Evolutionary conservation across 2,113 vertebrate species (phyloP), one percentile per base, ranked within the genome.

Genomic region (Mungos mungo): DNA sequence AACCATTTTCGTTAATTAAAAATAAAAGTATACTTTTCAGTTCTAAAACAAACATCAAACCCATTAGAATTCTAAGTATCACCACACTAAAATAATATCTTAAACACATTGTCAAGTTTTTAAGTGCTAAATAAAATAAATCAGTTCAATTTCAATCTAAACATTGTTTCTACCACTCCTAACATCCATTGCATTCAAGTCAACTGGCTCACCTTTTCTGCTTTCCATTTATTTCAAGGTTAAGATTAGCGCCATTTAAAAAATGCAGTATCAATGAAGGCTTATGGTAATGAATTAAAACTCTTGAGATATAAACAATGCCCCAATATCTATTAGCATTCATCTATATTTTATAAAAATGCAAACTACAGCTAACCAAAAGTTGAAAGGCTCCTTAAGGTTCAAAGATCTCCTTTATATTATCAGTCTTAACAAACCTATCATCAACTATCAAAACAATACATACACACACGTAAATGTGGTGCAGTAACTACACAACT

Each of bases 401-500:
- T 98, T 97, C 93, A 97, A 98, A 98, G 96, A 97, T 96, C 82
- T 97, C 93, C 94, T 98, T 97, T 90, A 91, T 95, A 98, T 97
- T 98, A 98, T 96, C 52, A 98, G 97, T 97, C 68, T 95, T 80
- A 97, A 98, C 96, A 98, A 95, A 97, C 96, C 96, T 98, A 98
- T 97, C 85, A 96, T 96, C 96, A 92, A 97, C 98, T 98, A 98
- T 97, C 98, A 94, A 97, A 97, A 98, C 98, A 92, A 97, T 47
- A 98, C 98, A 95, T 68, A 88, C 52, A 92, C 97, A 97, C 97
- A 98, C 97, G 97, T 96, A 98, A 83, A 98, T 92, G 97, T 98
- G 96, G 96, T 97, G 98, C 97, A 98, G 87, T 96, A 98, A 98
- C 98, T 98, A 98, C 94, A 68, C 95, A 98, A 96, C 98, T 98